phyloP scores from a whole-genome alignment of 2,888 invertebrate genomes.

The Slavum lentiscoides region DNA sequence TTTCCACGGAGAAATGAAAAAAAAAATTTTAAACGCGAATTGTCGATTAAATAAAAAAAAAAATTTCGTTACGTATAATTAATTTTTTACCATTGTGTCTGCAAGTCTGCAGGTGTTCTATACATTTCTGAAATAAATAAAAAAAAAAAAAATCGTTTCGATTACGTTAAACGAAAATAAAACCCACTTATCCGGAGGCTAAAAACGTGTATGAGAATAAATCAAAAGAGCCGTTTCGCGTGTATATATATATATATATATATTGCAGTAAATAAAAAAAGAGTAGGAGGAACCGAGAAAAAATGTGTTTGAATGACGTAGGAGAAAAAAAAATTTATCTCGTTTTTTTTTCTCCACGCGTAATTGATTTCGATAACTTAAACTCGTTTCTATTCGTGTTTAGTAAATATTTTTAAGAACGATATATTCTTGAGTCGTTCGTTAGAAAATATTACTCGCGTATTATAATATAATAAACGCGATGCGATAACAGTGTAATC shows the following conservation, averaged over 20 bases:
- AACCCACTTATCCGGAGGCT: conserved; percentile 19
- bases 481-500: too few species aligned
- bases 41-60: too few species aligned
- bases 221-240: neutral
- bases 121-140: too few species aligned
- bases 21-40: too few species aligned
- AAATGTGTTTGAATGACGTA: neutral
- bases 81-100: too few species aligned
- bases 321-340: too few species aligned
- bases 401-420: conserved; percentile 3
- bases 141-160: neutral
- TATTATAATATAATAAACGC: neutral
- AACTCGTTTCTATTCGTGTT: neutral
- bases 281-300: neutral
- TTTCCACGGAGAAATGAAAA: too few species aligned
- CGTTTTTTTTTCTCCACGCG: neutral
- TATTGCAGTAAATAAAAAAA: neutral
- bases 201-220: neutral
- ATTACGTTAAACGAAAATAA: neutral
- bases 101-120: too few species aligned
- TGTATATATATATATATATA: neutral
- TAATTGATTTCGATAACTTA: conserved; percentile 18
- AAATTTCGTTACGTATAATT: too few species aligned
- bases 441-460: neutral
- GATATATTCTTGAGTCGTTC: neutral